Percentiles rank a stretch among this genome's conserved stretches.
Conservation (phyloP, 1,140 invertebrate genomes). For the Drosophila bocqueti region DNA sequence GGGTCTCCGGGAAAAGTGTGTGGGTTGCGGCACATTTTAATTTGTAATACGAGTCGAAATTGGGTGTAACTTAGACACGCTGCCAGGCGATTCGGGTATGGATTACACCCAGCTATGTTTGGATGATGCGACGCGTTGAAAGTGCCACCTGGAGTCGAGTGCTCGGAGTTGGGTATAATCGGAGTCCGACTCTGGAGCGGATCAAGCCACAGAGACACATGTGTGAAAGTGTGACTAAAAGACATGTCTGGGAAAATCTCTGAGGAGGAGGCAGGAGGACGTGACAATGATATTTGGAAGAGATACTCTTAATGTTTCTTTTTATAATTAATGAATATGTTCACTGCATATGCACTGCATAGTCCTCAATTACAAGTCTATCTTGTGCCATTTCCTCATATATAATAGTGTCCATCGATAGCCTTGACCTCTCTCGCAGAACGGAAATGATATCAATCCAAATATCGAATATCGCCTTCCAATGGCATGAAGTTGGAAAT, state of each 20-base stretch:
- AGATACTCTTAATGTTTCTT: background rate
- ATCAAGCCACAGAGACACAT: conserved; percentile 51
- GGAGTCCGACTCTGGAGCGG: conserved; percentile 14
- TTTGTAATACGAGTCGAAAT: conserved; percentile 84
- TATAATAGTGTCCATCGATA: background rate
- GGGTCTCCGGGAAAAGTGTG: conserved; percentile 32
- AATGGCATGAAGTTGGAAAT: conserved; percentile 39
- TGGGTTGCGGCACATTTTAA: conserved; percentile 80
- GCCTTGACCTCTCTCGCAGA: background rate
- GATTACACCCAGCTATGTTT: conserved; percentile 66
- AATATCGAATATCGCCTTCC: conserved; percentile 6
- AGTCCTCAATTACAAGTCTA: background rate
- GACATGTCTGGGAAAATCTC: conserved; percentile 20
- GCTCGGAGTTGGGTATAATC: background rate
- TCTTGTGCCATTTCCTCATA: background rate
- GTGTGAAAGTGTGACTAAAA: conserved; percentile 69
- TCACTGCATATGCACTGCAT: background rate
- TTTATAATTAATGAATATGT: background rate
- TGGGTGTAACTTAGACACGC: conserved; percentile 80
- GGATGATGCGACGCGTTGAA: conserved; percentile 18
- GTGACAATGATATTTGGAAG: background rate
- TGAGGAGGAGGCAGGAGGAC: background rate
- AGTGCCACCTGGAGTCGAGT: conserved; percentile 29
- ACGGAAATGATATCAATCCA: conserved; percentile 6
- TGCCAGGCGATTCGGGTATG: conserved; percentile 62